Base-by-base conservation (phyloP, 2,113 vertebrate species). In the Lagenorhynchus albirostris region DNA sequence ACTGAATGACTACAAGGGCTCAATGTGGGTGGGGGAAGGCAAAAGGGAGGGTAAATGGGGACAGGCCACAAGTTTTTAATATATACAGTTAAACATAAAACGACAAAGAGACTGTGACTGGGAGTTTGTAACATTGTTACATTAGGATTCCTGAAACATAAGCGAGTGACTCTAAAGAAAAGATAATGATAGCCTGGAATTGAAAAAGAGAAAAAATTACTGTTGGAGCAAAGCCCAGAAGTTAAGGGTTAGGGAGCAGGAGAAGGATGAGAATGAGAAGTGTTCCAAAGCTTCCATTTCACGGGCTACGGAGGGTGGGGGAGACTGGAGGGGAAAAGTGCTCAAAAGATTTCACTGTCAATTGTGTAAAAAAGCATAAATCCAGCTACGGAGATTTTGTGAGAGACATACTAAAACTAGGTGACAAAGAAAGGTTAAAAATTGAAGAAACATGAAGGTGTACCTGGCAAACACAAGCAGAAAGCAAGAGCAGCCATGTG, bases 211-310 rank as follows among this genome's bases (percentile, higher is more conserved):
- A 90, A 74, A 83, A 85, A 36, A 55, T 36, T 55, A 89, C 38
- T 13, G 8, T 41, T 21, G 90, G 73, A 82, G 29, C 36, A 81
- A 90, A 93, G 80, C 26, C 47, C 80, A 50, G 31, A 92, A 47
- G 71, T 95, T 89, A 95, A 81, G 85, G 70, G 47, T 88, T 80
- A 93, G 85, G 29, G 65, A 89, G 31, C 47, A 95, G 71, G 91
- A 21, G 63, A 71, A 62, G 31, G 90, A 44, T 80, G 85, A 82
- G 65, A 74, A 89, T 65, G 50, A 62, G 62, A 90, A 76, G 26
- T 87, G 74, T 70, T 82, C 31, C 74, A 86, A 93, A 91, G 29
- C 29, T 84, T 91, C 36, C 25, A 44, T 33, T 87, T 87, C 62
- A 77, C 55, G 31, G 68, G 29, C 36, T 2, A 38, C 41, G 36